A percentile compares a stretch with the other conserved stretches of the same genome.
These are phyloP conservation scores for Dioctria linearis DNA, from an alignment of 2,888 invertebrate species.

Conservation along the genomic window DNA sequence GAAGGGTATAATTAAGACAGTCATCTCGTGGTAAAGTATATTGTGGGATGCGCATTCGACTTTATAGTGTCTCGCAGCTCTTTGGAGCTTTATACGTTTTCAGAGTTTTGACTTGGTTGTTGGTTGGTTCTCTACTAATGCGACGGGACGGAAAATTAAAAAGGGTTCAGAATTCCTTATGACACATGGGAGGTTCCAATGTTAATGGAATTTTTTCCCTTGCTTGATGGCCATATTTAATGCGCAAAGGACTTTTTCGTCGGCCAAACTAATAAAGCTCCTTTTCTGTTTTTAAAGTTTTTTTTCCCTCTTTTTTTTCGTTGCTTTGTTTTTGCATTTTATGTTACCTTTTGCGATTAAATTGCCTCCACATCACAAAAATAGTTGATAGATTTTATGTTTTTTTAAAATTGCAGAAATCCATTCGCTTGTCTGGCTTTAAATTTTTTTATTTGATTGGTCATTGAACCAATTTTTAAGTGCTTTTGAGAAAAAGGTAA, in stretches of 20 bases:
- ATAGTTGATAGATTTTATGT: too few relatives aligned
- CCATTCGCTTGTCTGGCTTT: too few relatives aligned
- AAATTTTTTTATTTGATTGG: too few relatives aligned
- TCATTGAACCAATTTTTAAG: too few relatives aligned
- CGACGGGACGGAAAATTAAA: constrained; percentile 44
- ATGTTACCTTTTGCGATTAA: constrained; percentile 5
- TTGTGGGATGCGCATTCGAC: constrained; percentile 42
- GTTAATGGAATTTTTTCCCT: constrained; percentile 62
- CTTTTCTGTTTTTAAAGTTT: constrained; percentile 20
- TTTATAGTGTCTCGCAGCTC: constrained; percentile 52
- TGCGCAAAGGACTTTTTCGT: constrained; percentile 21
- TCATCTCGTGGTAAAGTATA: constrained; percentile 46
- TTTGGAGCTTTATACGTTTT: neutral
- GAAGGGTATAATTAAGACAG: constrained; percentile 53
- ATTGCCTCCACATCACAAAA: constrained; percentile 9
- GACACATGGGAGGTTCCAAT: constrained; percentile 63
- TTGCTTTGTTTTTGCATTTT: neutral
- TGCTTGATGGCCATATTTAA: constrained; percentile 22
- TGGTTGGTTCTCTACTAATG: constrained; percentile 36
- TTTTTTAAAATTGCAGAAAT: too few relatives aligned
- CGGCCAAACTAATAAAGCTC: constrained; percentile 36
- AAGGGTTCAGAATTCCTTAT: constrained; percentile 58
- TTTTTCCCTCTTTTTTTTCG: neutral
- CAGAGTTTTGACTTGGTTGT: neutral
- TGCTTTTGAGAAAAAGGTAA: too few relatives aligned